Conservation (phyloP, 2,888 invertebrate species). For the Hirtodrosophila cameraria region DNA sequence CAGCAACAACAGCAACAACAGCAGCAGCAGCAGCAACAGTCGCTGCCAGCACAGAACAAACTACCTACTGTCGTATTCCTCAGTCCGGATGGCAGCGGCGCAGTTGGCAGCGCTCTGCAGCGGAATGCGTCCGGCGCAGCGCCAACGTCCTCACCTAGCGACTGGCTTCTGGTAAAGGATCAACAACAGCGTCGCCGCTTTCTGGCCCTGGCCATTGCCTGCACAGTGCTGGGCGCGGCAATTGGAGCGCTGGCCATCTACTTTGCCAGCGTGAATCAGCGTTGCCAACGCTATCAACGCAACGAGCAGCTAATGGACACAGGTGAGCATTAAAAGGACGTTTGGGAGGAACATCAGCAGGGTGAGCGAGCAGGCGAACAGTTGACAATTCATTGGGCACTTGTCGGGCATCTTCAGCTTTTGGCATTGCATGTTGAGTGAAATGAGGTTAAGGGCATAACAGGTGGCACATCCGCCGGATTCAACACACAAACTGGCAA, state of each 20-base stretch:
- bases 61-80: constrained; percentile 83
- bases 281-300: constrained; percentile 53
- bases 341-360: not conserved
- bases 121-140: constrained; percentile 39
- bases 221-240: constrained; percentile 83
- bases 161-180: constrained; percentile 86
- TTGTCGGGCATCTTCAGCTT: not conserved
- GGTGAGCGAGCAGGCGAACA: constrained; percentile 56
- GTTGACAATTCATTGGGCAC: constrained; percentile 18
- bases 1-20: constrained; percentile 22
- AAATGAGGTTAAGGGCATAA: constrained; percentile 15
- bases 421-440: constrained; percentile 24
- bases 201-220: constrained; percentile 82
- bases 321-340: constrained; percentile 41
- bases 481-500: constrained; percentile 13
- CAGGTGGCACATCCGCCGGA: not conserved
- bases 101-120: constrained; percentile 65
- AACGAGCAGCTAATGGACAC: constrained; percentile 32
- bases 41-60: constrained; percentile 62
- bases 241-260: constrained; percentile 83
- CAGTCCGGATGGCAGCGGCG: constrained; percentile 67
- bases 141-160: constrained; percentile 56
- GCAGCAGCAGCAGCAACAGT: constrained; percentile 21
- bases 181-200: constrained; percentile 88
- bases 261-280: constrained; percentile 79